Percentiles rank a stretch among this genome's conserved stretches.
Conservation (phyloP, 2,797 vertebrate species). For the Brotula barbata region DNA sequence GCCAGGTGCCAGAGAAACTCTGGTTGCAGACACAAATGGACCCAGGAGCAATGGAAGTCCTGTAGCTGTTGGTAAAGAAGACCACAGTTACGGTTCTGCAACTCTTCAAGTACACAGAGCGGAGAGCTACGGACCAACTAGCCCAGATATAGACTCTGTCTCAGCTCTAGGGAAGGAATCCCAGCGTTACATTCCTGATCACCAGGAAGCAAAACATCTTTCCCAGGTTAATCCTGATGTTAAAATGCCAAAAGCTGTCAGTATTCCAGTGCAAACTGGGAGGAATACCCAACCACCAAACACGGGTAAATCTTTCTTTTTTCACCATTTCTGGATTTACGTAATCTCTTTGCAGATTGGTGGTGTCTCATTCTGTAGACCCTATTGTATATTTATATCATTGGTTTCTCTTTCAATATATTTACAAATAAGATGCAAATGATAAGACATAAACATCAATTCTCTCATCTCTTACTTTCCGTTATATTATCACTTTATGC, state of each 20-base stretch:
- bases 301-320: conserved; percentile 57
- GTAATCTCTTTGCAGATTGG: not conserved
- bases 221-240: conserved; percentile 22
- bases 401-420: not conserved
- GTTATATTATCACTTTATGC: no score
- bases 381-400: not conserved
- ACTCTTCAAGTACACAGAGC: conserved; percentile 25
- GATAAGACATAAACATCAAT: no score
- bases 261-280: conserved; percentile 47
- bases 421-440: no score
- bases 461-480: no score
- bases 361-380: conserved; percentile 7
- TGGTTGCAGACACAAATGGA: conserved; percentile 20
- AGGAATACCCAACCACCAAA: conserved; percentile 54
- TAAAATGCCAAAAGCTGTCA: conserved; percentile 45
- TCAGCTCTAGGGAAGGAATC: conserved; percentile 29
- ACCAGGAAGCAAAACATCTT: conserved; percentile 42
- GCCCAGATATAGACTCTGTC: conserved; percentile 29
- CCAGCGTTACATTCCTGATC: conserved; percentile 30
- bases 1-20: conserved; percentile 18
- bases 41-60: conserved; percentile 20
- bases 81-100: not conserved
- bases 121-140: conserved; percentile 8
- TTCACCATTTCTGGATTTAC: conserved; percentile 18
- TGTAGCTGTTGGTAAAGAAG: conserved; percentile 27